Base-by-base conservation (phyloP, 1,140 invertebrate genomes). In the Heliconius himera region DNA sequence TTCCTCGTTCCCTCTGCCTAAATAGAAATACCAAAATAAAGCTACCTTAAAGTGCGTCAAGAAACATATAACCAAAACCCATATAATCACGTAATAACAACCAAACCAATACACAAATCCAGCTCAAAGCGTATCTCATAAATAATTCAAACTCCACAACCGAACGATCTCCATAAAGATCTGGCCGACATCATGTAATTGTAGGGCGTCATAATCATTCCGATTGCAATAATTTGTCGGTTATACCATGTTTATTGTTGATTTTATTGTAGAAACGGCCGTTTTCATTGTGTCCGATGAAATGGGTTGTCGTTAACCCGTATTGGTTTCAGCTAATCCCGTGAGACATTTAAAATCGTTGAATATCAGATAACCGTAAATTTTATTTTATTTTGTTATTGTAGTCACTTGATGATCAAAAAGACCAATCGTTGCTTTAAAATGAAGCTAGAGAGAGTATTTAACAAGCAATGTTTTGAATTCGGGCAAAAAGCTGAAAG, bases 161-260 rank as follows among this genome's bases (percentile, higher is more conserved):
- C 73, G 49, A 56, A 74, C 49, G 33, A 54, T 33, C 46, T 26
- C 73, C 29, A 74, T 74, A 74, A 76, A 76, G 60, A 76, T 38
- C 56, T 46, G 54, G 18, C 74, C 26, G 60, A 66, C 60, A 66
- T 33, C 54, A 22, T 38, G 33, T 76, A 76, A 76, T 76, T 76
- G 74, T 36, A 76, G 33, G 54, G 20, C 20, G 54, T 66, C 56
- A 70, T 66, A 76, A 76, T 76, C 74, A 66, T 70, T 76, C 54
- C 74, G 3, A 76, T 76, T 60, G 74, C 22, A 60, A 78, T 79
- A 60, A 79, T 79, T 74, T 22, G 66, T 74, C 75, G 76, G 82
- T 82, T 85, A 83, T 81, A 73, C 78, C 71, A 85, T 81, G 82
- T 85, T 85, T 85, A 85, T 82, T 82, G 84, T 82, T 83, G 80